Conservation (phyloP, 1,140 invertebrate genomes). For the Drosophila ficusphila region DNA sequence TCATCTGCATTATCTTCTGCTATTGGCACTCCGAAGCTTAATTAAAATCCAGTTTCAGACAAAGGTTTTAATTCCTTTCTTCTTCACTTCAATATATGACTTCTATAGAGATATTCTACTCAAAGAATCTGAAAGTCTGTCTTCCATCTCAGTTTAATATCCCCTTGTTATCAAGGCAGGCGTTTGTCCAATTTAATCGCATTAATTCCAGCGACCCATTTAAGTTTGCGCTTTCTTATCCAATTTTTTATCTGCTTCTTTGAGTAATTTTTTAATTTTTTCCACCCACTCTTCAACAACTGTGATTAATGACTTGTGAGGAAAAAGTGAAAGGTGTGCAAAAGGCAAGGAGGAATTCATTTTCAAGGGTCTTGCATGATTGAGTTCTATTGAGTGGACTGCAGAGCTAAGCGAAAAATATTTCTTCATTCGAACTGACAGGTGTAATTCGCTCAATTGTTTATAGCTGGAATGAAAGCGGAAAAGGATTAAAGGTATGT, state of each 20-base stretch:
- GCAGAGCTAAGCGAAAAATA: slow-evolving; percentile 26
- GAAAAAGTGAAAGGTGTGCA: slow-evolving; percentile 69
- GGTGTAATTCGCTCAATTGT: slow-evolving; percentile 32
- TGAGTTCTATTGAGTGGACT: slow-evolving; percentile 49
- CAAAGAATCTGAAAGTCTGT: slow-evolving; percentile 17
- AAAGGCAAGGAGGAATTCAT: slow-evolving; percentile 29
- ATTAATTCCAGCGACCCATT: slow-evolving; percentile 61
- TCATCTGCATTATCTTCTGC: background rate
- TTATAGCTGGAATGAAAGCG: background rate
- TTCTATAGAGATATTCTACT: background rate
- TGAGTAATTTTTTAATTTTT: slow-evolving; percentile 35
- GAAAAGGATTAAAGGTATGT: background rate
- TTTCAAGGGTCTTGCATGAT: slow-evolving; percentile 43
- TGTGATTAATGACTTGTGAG: slow-evolving; percentile 70
- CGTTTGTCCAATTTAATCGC: slow-evolving; percentile 58
- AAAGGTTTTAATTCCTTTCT: background rate
- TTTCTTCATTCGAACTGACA: slow-evolving; percentile 18
- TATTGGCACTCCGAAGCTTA: background rate
- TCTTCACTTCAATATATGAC: background rate
- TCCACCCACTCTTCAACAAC: slow-evolving; percentile 12
- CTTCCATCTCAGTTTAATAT: slow-evolving; percentile 65
- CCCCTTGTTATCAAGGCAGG: slow-evolving; percentile 50
- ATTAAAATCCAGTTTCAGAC: background rate
- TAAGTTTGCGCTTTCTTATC: slow-evolving; percentile 48
- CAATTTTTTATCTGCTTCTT: slow-evolving; percentile 21